Percentiles rank a stretch among this genome's conserved stretches.
These are phyloP conservation scores for Botia almorhae DNA, from an alignment of 2,797 vertebrate genomes.

Conservation along the genomic window DNA sequence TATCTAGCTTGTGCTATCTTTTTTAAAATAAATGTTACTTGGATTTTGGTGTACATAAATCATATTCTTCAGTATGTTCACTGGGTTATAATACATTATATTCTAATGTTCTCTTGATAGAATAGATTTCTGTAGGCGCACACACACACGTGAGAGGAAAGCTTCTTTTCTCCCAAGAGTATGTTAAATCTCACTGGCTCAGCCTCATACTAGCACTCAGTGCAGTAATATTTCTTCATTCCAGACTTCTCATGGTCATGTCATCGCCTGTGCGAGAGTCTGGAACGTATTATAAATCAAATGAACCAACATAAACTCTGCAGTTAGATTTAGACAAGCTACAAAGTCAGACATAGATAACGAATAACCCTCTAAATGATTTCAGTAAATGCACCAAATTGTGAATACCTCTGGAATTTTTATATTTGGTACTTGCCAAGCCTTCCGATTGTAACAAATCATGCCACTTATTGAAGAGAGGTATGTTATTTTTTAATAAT, in stretches of 20 bases:
- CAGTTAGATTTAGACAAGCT: neutral
- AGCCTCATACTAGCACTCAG: constrained; percentile 7
- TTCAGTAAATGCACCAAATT: no score
- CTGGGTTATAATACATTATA: neutral
- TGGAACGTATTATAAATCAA: neutral
- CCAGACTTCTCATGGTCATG: constrained; percentile 16
- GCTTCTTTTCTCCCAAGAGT: constrained; percentile 8
- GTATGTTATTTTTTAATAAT: no score
- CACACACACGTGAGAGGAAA: constrained; percentile 26
- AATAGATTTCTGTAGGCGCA: neutral
- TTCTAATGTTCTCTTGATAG: neutral
- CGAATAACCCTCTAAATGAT: no score
- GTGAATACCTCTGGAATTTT: no score
- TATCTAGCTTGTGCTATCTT: neutral
- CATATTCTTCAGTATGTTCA: neutral
- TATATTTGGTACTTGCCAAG: no score
- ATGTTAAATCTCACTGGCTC: constrained; percentile 29
- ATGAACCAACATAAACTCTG: neutral
- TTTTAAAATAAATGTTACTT: neutral
- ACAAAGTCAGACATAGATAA: neutral
- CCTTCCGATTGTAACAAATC: no score
- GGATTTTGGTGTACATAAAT: neutral
- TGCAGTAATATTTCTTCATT: constrained; percentile 7
- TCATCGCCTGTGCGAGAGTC: constrained; percentile 1
- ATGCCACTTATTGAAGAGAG: no score